These are phyloP conservation scores for crab-eating macaque (Macaca fascicularis) DNA, from an alignment of 2,113 vertebrate genomes.

Conservation along the genomic window T2T-MFA8v1.1 NC_088378.1:29282001-29282500, in stretches of 20 bases:
- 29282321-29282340: not conserved
- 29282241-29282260: not conserved
- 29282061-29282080: not conserved
- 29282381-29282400: not conserved
- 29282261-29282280: not conserved
- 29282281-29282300: not conserved
- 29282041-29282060: not conserved
- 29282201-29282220: not conserved
- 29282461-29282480: not conserved
- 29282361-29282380: not conserved
- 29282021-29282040: not conserved
- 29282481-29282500: not conserved
- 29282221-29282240: not conserved
- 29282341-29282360: not conserved
- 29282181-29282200: not conserved
- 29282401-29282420: not conserved
- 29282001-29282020: not conserved
- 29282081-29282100: not conserved
- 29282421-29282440: not conserved
- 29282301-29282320: not conserved
- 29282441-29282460: not conserved
- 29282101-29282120: not conserved
- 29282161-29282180: not conserved
- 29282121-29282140: not conserved
- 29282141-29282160: not conserved